A percentile compares a stretch with the other conserved stretches of the same genome.
These are phyloP conservation scores for Tetramorium bicarinatum DNA, from an alignment of 2,888 invertebrate genomes.

Conservation along the genomic window DNA sequence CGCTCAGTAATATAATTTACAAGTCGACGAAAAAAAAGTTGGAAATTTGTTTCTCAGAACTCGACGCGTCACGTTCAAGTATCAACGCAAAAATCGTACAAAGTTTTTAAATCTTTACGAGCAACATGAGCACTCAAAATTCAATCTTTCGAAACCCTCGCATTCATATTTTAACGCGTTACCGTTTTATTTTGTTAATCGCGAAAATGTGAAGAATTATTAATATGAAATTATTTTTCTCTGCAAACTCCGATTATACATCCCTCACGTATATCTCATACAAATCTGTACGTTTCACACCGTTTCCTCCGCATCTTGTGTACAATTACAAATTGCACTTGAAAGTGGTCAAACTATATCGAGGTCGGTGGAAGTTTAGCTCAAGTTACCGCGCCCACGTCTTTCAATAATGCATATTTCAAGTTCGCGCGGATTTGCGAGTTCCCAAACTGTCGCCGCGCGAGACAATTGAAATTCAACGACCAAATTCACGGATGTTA, in stretches of 20 bases:
- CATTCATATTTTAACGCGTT: neutral
- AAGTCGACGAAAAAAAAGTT: neutral
- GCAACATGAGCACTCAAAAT: neutral
- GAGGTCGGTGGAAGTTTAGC: constrained; percentile 39
- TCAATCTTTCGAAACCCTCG: neutral
- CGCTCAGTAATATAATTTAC: neutral
- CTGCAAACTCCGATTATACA: neutral
- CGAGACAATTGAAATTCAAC: constrained; percentile 34
- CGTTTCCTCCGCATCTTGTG: constrained; percentile 9
- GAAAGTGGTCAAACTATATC: constrained; percentile 38
- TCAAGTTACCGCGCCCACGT: constrained; percentile 34
- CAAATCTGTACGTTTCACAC: constrained; percentile 20
- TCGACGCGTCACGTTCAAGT: neutral
- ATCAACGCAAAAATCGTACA: neutral
- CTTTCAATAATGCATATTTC: constrained; percentile 50
- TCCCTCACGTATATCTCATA: neutral
- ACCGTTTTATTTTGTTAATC: constrained; percentile 4
- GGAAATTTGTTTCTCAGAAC: constrained; percentile 7
- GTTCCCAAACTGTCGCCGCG: neutral
- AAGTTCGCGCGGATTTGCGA: constrained; percentile 50
- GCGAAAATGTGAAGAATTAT: neutral
- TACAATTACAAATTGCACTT: constrained; percentile 34
- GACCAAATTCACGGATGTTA: constrained; percentile 3
- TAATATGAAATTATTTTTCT: neutral
- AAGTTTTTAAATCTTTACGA: constrained; percentile 13